Percentiles rank a stretch among this genome's conserved stretches.
Conservation (phyloP, 2,113 vertebrate species). For the Corythoichthys haematopterus region DNA sequence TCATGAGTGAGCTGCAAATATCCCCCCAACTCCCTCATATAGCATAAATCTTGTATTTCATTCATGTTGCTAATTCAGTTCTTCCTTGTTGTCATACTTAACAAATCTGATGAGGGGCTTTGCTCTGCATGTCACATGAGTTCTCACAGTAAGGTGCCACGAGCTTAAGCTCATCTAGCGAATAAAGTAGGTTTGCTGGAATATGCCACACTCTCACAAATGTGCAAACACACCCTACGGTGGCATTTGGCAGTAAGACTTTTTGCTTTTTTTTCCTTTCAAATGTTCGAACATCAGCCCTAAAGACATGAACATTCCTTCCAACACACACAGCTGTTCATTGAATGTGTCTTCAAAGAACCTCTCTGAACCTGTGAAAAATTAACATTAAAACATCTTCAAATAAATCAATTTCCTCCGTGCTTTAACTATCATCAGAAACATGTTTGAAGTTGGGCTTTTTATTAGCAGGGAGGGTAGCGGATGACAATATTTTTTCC, state of each 20-base stretch:
- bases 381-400: conserved; percentile 71
- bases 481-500: conserved; percentile 59
- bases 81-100: conserved; percentile 45
- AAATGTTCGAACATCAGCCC: conserved; percentile 64
- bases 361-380: conserved; percentile 67
- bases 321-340: conserved; percentile 31
- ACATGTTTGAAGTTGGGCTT: conserved; percentile 70
- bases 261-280: conserved; percentile 22
- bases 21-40: neutral
- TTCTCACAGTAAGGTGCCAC: conserved; percentile 52
- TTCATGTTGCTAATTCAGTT: conserved; percentile 24
- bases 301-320: conserved; percentile 68
- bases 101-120: conserved; percentile 51
- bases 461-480: conserved; percentile 60
- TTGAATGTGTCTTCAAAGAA: conserved; percentile 64
- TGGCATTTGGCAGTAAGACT: conserved; percentile 49
- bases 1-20: conserved; percentile 20
- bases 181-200: conserved; percentile 60
- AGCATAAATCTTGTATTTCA: neutral
- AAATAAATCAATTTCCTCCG: conserved; percentile 73
- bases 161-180: conserved; percentile 43
- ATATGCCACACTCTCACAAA: conserved; percentile 47
- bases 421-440: conserved; percentile 72
- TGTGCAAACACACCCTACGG: conserved; percentile 36
- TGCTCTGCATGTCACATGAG: conserved; percentile 46